Conservation (phyloP, 2,113 vertebrate genomes). For the Polypterus senegalus region DNA sequence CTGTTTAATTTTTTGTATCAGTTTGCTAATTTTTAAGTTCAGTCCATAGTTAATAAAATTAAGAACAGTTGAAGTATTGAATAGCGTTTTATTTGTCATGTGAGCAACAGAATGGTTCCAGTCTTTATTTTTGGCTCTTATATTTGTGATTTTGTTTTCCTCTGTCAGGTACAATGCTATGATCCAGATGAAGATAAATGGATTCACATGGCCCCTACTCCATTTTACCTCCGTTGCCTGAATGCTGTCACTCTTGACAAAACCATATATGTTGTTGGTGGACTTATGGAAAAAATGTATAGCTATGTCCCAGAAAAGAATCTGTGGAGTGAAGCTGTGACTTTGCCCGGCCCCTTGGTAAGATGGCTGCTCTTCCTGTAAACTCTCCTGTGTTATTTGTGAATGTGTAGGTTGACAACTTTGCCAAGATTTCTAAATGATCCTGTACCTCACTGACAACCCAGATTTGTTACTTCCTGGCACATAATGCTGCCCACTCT, state of each 20-base stretch:
- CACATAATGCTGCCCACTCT: too few relatives aligned
- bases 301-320: constrained; percentile 43
- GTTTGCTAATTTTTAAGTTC: too few relatives aligned
- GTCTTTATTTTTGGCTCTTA: not conserved
- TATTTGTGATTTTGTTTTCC: not conserved
- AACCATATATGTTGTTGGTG: constrained; percentile 54
- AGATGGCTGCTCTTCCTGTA: constrained; percentile 9
- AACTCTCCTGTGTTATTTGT: too few relatives aligned
- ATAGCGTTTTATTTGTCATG: too few relatives aligned
- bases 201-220: constrained; percentile 38
- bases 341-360: constrained; percentile 54
- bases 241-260: constrained; percentile 46
- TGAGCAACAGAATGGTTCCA: too few relatives aligned
- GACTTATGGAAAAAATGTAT: constrained; percentile 53
- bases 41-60: too few relatives aligned
- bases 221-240: constrained; percentile 54
- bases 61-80: too few relatives aligned
- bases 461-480: too few relatives aligned
- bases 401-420: too few relatives aligned
- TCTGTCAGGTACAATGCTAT: constrained; percentile 57
- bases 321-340: constrained; percentile 42
- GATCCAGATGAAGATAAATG: constrained; percentile 49
- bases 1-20: too few relatives aligned
- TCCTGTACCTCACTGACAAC: too few relatives aligned
- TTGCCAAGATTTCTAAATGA: too few relatives aligned